Percentiles rank a stretch among this genome's conserved stretches.
Conservation (phyloP, 2,797 vertebrate species). For the Falco naumanni region DNA sequence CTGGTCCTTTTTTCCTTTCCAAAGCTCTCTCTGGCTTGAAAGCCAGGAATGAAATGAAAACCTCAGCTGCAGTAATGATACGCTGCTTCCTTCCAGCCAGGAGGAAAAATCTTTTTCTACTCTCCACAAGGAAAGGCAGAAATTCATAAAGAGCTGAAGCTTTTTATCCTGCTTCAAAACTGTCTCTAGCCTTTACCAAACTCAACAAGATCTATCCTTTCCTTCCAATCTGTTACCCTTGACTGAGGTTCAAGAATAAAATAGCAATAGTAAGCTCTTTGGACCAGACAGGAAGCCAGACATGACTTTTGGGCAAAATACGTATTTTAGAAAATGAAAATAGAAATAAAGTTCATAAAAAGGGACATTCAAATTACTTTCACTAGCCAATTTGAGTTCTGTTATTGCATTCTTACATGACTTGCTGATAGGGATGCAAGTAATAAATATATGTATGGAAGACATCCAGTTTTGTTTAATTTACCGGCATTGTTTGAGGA, state of each 20-base stretch:
- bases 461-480: conserved; percentile 42
- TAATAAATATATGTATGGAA: conserved; percentile 49
- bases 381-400: background rate
- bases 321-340: background rate
- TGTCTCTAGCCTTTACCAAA: background rate
- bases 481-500: conserved; percentile 35
- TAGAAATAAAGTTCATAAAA: background rate
- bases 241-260: background rate
- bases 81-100: background rate
- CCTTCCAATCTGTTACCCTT: background rate
- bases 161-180: conserved; percentile 11
- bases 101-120: background rate
- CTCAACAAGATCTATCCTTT: background rate
- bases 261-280: background rate
- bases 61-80: background rate
- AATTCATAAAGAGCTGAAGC: background rate
- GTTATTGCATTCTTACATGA: background rate
- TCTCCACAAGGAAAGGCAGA: background rate
- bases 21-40: background rate
- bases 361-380: background rate
- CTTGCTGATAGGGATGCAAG: background rate
- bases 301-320: background rate
- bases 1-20: background rate
- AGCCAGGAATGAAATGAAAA: background rate
- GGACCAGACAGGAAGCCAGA: background rate